Base-by-base conservation (phyloP, 2,888 invertebrate genomes). In the Scaptodrosophila latifasciaeformis region DNA sequence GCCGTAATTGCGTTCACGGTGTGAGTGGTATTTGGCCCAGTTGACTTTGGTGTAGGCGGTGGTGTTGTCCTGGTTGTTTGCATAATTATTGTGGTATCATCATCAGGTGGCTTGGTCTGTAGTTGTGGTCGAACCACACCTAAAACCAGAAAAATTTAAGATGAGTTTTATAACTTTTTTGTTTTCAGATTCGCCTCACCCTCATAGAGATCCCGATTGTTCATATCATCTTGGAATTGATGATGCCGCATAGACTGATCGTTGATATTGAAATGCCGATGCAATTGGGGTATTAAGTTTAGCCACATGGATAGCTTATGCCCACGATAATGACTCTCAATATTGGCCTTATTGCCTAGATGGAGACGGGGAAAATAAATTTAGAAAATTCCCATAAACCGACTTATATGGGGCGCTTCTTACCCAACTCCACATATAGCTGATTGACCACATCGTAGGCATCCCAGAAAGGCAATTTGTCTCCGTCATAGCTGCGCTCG, bases 261-360 rank as follows among this genome's bases (percentile, higher is more conserved):
- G 63, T 90, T 90, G 7, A 89, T 87, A 63, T 90, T 90, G 15
- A 95, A 95, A 9, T 95, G 94, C 55, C 93, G 89, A 85, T 96
- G 96, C 49, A 97, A 89, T 84, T 96, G 95, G 48, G 96, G 96
- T 82, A 96, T 93, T 47, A 96, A 89, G 68, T 96, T 95, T 60
- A 96, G 87, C 96, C 96, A 97, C 83, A 96, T 89, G 30, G 96
- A 95, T 90, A 96, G 92, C 87, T 96, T 95, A 88, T 96, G 96
- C 39, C 96, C 96, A 34, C 96, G 91, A 87, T 96, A 97, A 87
- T 97, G 97, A 82, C 94, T 94, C 67, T 92, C 92, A 87, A 95
- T 92, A 85, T 92, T 92, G 24, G 93, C 90, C 81, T 91, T 91
- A 74, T 87, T 89, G 82, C 92, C 92, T 92, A 31, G 2, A 58